Evolutionary conservation across 2,113 vertebrate genomes (phyloP), one percentile per base, ranked within the genome.

Genomic region (Corapipo altera): DNA sequence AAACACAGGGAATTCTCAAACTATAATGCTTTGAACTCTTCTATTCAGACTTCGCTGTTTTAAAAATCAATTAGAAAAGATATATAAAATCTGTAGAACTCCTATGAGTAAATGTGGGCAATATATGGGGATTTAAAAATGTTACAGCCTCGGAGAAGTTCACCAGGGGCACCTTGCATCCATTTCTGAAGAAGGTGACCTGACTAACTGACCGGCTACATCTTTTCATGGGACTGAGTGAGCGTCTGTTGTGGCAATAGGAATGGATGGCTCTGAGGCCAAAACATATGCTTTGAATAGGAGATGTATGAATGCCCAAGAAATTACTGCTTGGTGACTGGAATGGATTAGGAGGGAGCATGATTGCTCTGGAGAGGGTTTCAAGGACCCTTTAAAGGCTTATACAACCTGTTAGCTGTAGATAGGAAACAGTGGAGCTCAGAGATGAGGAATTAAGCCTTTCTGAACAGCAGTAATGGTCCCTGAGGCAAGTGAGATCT

Each of bases 351-450:
- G 82, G 82, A 83, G n/a, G 71, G 90, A 51, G 54, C 88, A 27
- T 61, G 72, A 86, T 88, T 86, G 67, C 79, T 84, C 75, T 95
- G 83, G 78, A 94, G 94, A 90, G 88, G 81, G 54, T 90, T 94
- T 97, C 88, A 73, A 92, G 91, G 79, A 46, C 75, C 28, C 27
- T 90, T 88, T 92, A 66, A 95, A 70, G 85, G 72, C 82, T 90
- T 92, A 15, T 58, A 35, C 1, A 51, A 86, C 95, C 91, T 94
- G 82, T 83, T 88, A 88, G 85, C 75, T 90, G 59, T 58, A 80
- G 94, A 91, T 80, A 94, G 88, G 85, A 80, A 89, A 74, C 46
- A 57, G 88, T 55, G 13, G 58, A 49, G 88, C 92, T 83, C 41
- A 24, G 62, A 70, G 82, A 90, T 27, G 46, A 62, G 58, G 27